phyloP scores from a whole-genome alignment of 2,113 vertebrate genomes.

The Herpetotheres cachinnans region DNA sequence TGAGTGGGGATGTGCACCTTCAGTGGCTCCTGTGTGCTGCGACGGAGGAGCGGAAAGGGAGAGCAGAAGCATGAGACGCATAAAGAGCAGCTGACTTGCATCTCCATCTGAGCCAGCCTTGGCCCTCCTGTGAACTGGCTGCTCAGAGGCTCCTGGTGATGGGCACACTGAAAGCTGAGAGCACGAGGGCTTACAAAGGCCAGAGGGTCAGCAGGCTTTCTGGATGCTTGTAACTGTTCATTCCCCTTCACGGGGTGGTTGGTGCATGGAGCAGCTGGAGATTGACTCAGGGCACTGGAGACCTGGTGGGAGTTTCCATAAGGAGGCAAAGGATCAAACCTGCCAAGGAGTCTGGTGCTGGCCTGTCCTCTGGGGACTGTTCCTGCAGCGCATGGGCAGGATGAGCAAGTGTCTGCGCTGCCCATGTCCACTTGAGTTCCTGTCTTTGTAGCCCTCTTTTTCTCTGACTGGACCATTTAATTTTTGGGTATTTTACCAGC shows the following conservation, averaged over 20 bases:
- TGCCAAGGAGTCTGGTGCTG: background rate
- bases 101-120: background rate
- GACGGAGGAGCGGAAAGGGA: background rate
- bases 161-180: background rate
- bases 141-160: background rate
- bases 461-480: background rate
- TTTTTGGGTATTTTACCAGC: background rate
- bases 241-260: background rate
- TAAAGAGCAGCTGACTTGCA: background rate
- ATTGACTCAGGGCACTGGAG: background rate
- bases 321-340: background rate
- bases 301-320: background rate
- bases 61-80: background rate
- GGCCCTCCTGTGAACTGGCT: background rate
- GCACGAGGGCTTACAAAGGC: background rate
- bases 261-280: background rate
- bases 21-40: rapidly evolving
- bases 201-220: background rate
- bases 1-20: background rate
- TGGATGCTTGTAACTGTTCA: background rate
- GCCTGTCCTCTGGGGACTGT: background rate
- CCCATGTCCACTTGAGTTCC: background rate
- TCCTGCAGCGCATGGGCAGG: background rate
- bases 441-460: background rate
- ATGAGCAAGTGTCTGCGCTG: background rate